Conservation (phyloP, 2,113 vertebrate species). For the Mohoua ochrocephala region DNA sequence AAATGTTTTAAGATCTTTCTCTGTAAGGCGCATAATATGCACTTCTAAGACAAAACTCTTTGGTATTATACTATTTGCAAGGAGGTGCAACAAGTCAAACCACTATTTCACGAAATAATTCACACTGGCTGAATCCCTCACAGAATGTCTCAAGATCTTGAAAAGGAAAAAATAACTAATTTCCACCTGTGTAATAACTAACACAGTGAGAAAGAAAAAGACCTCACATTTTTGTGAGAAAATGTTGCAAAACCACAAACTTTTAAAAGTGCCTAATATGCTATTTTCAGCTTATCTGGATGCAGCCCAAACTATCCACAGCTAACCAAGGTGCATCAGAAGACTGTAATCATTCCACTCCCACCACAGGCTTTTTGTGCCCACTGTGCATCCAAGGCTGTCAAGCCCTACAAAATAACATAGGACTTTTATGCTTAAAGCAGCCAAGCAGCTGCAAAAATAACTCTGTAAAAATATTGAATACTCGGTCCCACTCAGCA, state of each 20-base stretch:
- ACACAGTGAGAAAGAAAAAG: constrained; percentile 3
- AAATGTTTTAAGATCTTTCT: background rate
- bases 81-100: background rate
- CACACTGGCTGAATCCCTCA: background rate
- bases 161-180: constrained; percentile 22
- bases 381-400: background rate
- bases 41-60: background rate
- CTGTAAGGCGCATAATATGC: background rate
- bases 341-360: constrained; percentile 8
- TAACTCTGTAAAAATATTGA: constrained; percentile 43
- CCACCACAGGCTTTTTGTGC: background rate
- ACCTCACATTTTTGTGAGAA: constrained; percentile 13
- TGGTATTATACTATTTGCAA: background rate
- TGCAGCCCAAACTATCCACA: constrained; percentile 6
- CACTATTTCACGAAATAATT: constrained; percentile 6
- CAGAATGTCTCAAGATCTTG: background rate
- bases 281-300: constrained; percentile 24
- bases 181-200: constrained; percentile 29
- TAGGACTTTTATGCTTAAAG: background rate
- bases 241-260: constrained; percentile 30
- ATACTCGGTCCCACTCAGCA: constrained; percentile 1
- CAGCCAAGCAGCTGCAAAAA: constrained; percentile 45
- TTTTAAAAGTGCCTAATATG: background rate
- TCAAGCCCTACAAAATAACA: background rate
- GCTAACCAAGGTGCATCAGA: constrained; percentile 7